A percentile compares a stretch with the other conserved stretches of the same genome.
These are phyloP conservation scores for Parasteatoda tepidariorum DNA, from an alignment of 1,140 invertebrate genomes.

Conservation along the genomic window DNA sequence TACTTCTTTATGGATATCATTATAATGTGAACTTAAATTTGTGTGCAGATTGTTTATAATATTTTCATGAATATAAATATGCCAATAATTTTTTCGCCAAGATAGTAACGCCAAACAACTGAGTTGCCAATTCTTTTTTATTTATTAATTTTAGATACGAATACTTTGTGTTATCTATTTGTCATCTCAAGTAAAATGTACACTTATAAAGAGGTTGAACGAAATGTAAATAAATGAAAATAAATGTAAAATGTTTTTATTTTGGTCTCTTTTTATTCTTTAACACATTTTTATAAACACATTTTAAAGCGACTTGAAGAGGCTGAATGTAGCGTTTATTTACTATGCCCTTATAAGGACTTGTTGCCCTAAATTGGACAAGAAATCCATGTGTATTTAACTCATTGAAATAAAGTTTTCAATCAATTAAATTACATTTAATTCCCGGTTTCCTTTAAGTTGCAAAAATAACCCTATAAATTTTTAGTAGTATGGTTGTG, in stretches of 20 bases:
- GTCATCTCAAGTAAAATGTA: slow-evolving; percentile 7
- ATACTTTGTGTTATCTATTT: background rate
- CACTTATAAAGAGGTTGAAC: slow-evolving; percentile 1
- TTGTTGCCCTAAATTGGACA: too few species aligned
- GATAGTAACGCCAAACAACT: slow-evolving; percentile 33
- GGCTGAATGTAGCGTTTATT: too few species aligned
- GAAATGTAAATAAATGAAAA: slow-evolving; percentile 30
- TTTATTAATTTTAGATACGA: slow-evolving; percentile 28
- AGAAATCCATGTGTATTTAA: too few species aligned
- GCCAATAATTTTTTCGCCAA: background rate
- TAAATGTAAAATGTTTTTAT: slow-evolving; percentile 47
- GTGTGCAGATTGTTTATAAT: background rate
- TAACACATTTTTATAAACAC: background rate
- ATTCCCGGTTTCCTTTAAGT: too few species aligned
- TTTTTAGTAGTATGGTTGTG: too few species aligned
- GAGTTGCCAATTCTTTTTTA: slow-evolving; percentile 54
- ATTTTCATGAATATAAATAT: background rate
- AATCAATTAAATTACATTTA: too few species aligned
- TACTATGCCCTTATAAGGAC: too few species aligned
- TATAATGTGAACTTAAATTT: too few species aligned
- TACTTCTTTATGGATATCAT: too few species aligned
- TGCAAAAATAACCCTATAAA: too few species aligned
- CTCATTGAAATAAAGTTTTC: too few species aligned
- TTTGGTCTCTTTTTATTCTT: background rate
- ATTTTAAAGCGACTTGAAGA: too few species aligned